Base-by-base conservation (phyloP, 2,797 vertebrate genomes). In the Eutrigla gurnardus region DNA sequence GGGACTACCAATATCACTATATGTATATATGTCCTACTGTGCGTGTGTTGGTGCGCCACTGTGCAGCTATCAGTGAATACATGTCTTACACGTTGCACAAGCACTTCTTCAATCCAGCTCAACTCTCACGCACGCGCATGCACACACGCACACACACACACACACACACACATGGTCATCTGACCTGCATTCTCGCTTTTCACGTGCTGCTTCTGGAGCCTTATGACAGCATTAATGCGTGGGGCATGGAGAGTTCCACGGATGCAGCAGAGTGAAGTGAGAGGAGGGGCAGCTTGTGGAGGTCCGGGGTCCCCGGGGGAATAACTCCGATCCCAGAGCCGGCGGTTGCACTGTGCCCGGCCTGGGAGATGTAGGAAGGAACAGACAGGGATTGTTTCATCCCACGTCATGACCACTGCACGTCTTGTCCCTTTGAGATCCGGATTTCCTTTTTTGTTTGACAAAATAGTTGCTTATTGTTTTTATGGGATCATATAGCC, bases 281-380 rank as follows among this genome's bases (percentile, higher is more conserved):
- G 76, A 77, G 75, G 58, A 81, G 80, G 72, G 78, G 80, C 63
- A 60, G 72, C 54, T 68, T 66, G 77, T 46, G 50, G 78, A 77
- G 72, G 77, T 87, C 83, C 68, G 58, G 70, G 70, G 59, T 88
- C 49, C 85, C 71, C 62, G 52, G 50, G 84, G 79, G 76, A 85
- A 84, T 71, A 72, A 60, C 75, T 75, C 43, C n/a, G 81, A 76
- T 80, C 82, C 73, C 65, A 65, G 40, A 64, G 37, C 67, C 82
- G 25, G 33, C 60, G 47, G 63, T 80, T 25, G 69, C 80, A 75
- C 65, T 15, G 72, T 73, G 53, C 63, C 37, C 52, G 60, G 62
- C 68, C 33, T 46, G 60, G 55, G 71, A 70, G 70, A 79, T 59
- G 35, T 54, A 60, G 65, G 42, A 65, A 70, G 68, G 70, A 59